Percentiles rank a stretch among this genome's conserved stretches.
phyloP scores from a whole-genome alignment of 2,888 invertebrate species.

The Lacanobia oleracea region DNA sequence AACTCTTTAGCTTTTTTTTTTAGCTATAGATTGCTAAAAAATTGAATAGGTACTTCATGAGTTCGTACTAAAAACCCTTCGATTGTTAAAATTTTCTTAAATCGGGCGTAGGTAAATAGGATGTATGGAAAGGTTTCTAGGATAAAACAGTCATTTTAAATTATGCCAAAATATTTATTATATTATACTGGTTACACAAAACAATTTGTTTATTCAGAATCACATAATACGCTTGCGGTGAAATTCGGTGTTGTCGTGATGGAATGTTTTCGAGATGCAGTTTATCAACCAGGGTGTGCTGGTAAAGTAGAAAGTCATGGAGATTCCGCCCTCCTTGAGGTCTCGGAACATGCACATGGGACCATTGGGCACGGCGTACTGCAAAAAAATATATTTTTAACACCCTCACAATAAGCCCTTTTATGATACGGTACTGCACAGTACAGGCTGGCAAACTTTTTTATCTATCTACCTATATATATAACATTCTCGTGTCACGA shows the following conservation, averaged over 20 bases:
- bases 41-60: too few species aligned
- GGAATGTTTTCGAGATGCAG: neutral
- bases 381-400: neutral
- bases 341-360: neutral
- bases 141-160: neutral
- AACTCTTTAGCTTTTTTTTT: too few species aligned
- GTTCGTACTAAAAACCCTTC: too few species aligned
- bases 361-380: neutral
- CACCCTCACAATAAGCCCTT: too few species aligned
- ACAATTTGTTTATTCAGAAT: neutral
- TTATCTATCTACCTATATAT: too few species aligned
- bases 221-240: neutral
- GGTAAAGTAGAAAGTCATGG: neutral
- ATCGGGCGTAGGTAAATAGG: too few species aligned
- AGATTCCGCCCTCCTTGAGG: neutral
- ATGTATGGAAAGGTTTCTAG: too few species aligned
- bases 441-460: too few species aligned
- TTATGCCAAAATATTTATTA: conserved; percentile 10
- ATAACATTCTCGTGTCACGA: too few species aligned
- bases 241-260: neutral
- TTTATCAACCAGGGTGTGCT: neutral
- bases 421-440: too few species aligned
- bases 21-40: too few species aligned
- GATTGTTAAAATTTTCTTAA: too few species aligned
- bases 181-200: neutral